Evolutionary conservation across 2,113 vertebrate species (phyloP), one percentile per base, ranked within the genome.

Genomic region (Ondatra zibethicus): DNA sequence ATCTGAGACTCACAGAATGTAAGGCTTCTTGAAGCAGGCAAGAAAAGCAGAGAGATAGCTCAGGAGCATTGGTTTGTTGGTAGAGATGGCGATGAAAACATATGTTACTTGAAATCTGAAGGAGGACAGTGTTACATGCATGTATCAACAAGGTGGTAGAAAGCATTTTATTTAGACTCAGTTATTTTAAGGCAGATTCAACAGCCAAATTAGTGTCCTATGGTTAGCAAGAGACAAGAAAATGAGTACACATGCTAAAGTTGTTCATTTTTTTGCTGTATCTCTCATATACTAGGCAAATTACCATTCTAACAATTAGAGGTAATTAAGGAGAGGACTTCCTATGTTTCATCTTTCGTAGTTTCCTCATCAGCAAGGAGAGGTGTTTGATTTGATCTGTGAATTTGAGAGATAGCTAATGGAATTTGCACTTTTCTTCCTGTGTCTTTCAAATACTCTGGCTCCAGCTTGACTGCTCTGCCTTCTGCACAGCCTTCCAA

Each of bases 1-100:
- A 97, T 97, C 50, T 94, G 88, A 97, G 97, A 89, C 73, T 98
- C 97, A 58, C 94, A 88, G 97, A 95, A 97, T 97, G 92, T 80
- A 97, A 93, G 96, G 91, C 93, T 97, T 95, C 66, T 96, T 89
- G 93, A 97, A 87, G 88, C 89, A 97, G 65, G n/a, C 94, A 95
- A 65, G 33, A 91, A 92, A 95, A 97, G 96, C 84, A 80, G 52
- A 93, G 95, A 94, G 92, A 93, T 92, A 95, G 92, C 92, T 96
- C 88, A 81, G 89, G 88, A 89, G 89, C 88, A 93, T 33, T 92
- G 94, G 90, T 88, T 96, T 92, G 61, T 92, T 97, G 91, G 92
- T 96, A 73, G 93, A 95, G 96, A 76, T 93, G 89, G 86, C 33
- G 80, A 93, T 45, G 36, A 58, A 95, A 96, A 87, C 97, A 98